Conservation (phyloP, 2,797 vertebrate species). For the Percopsis omiscomaycus region DNA sequence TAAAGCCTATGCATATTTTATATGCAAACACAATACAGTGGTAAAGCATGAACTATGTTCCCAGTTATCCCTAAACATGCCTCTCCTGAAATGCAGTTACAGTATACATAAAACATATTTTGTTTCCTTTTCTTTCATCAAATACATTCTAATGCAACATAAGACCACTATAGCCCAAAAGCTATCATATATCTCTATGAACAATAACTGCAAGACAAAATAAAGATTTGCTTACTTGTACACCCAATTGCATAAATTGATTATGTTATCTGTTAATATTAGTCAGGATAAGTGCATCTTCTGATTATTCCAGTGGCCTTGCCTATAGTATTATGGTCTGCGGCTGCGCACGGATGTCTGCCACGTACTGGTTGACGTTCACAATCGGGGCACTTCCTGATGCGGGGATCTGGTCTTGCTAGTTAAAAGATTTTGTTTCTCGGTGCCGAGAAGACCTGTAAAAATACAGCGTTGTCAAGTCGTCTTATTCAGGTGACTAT, state of each 20-base stretch:
- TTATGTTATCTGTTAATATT: not conserved
- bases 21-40: not conserved
- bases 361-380: conserved; percentile 79
- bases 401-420: conserved; percentile 54
- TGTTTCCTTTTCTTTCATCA: too few relatives aligned
- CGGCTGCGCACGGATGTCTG: conserved; percentile 65
- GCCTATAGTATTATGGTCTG: conserved; percentile 16
- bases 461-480: conserved; percentile 63
- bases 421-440: conserved; percentile 45
- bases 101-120: too few relatives aligned
- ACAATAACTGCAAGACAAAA: conserved; percentile 20
- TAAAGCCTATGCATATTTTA: not conserved
- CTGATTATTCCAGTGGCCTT: not conserved
- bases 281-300: not conserved
- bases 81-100: conserved; percentile 12
- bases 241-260: not conserved
- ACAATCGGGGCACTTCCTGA: conserved; percentile 71
- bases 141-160: conserved; percentile 2
- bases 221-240: not conserved
- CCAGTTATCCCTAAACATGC: conserved; percentile 14
- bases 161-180: not conserved
- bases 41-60: conserved; percentile 2
- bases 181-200: not conserved
- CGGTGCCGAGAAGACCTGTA: conserved; percentile 57
- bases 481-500: conserved; percentile 67